Evolutionary conservation across 2,797 vertebrate genomes (phyloP).

Genomic region (Eurystomus glaucurus): DNA sequence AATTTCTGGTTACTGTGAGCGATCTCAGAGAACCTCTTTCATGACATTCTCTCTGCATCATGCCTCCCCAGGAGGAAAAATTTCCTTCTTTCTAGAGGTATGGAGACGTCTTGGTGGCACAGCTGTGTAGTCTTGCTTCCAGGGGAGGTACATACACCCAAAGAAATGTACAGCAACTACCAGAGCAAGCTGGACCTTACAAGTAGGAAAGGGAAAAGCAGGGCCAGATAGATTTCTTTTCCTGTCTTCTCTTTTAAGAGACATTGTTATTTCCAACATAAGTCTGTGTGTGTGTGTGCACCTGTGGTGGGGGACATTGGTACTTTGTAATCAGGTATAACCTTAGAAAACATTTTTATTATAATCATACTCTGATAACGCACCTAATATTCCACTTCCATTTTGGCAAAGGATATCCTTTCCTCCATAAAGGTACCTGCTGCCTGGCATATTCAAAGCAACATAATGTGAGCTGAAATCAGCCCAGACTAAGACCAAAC

Average conservation of each 20-base stretch:
- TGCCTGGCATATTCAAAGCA: neutral
- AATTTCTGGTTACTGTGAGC: neutral
- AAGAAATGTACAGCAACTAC: neutral
- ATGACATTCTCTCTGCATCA: neutral
- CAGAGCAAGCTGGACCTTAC: neutral
- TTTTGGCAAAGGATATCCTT: neutral
- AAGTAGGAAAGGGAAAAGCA: neutral
- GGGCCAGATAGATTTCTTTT: neutral
- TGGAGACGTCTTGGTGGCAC: neutral
- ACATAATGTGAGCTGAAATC: neutral
- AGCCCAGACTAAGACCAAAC: neutral
- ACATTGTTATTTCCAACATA: neutral
- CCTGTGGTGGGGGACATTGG: too few species aligned
- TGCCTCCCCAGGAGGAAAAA: neutral
- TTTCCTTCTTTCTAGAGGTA: neutral
- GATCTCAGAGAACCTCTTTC: neutral
- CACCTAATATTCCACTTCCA: neutral
- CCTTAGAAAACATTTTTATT: neutral
- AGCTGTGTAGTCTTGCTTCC: neutral
- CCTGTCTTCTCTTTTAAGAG: neutral
- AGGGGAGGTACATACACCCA: neutral
- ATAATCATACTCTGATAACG: neutral
- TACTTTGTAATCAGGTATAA: neutral
- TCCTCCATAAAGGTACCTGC: neutral
- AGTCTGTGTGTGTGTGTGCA: fast-evolving